phyloP scores from a whole-genome alignment of 2,113 vertebrate genomes.

The Cyprinodon tularosa region DNA sequence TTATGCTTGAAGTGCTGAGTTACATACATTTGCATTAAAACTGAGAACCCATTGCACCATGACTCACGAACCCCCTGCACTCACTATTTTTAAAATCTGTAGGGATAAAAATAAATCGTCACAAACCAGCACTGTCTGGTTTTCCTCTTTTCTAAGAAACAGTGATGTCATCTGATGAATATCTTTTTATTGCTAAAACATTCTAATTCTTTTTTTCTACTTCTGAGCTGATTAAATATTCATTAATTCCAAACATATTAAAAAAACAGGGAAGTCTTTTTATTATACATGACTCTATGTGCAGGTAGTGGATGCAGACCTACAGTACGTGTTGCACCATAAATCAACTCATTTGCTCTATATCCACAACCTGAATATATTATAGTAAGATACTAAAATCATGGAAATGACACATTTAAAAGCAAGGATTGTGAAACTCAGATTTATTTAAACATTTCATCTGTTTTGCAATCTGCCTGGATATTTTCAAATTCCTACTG shows the following conservation, averaged over 20 bases:
- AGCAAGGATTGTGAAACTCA: neutral
- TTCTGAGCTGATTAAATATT: neutral
- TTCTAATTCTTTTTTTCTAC: neutral
- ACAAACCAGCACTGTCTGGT: neutral
- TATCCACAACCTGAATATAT: no score
- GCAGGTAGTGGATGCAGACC: neutral
- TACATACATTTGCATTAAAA: neutral
- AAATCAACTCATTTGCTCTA: no score
- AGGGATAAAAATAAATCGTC: neutral
- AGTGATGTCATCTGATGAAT: neutral
- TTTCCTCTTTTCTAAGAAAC: neutral
- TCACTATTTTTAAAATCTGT: neutral
- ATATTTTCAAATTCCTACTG: neutral
- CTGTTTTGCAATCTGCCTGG: neutral
- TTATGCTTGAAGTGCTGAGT: neutral
- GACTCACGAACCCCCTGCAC: neutral
- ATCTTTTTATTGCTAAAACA: neutral
- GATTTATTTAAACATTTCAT: neutral
- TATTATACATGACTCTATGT: neutral
- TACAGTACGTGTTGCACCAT: no score
- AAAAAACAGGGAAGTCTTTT: neutral
- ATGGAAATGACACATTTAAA: neutral
- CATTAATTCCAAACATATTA: neutral
- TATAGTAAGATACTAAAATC: neutral
- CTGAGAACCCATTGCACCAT: neutral